Evolutionary conservation across 2,888 invertebrate genomes (phyloP).

Genomic region (Drosophila demipolita): DNA sequence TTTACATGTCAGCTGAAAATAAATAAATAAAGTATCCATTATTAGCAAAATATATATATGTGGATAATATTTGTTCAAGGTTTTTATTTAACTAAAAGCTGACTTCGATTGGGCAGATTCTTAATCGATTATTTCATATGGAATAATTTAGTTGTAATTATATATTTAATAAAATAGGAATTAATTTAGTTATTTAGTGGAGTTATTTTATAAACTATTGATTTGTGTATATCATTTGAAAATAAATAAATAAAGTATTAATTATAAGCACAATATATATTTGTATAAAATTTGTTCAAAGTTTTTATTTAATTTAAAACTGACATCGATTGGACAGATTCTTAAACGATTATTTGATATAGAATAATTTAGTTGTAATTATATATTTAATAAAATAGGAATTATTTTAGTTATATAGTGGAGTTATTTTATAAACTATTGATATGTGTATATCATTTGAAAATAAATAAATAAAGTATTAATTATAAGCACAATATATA

Average conservation of each 20-base stretch:
- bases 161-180: background rate
- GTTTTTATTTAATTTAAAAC: background rate
- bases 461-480: conserved; percentile 14
- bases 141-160: background rate
- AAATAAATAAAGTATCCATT: background rate
- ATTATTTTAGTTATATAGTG: no score
- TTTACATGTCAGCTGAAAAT: conserved; percentile 20
- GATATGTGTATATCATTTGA: background rate
- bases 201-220: conserved; percentile 26
- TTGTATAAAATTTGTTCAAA: background rate
- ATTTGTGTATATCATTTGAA: conserved; percentile 13
- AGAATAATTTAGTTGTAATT: no score
- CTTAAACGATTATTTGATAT: no score
- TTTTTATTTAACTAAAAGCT: background rate
- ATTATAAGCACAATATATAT: background rate
- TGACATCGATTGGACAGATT: no score
- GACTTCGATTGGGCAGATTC: no score
- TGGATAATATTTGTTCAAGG: background rate
- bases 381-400: no score
- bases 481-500: background rate
- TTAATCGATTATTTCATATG: no score
- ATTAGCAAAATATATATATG: background rate
- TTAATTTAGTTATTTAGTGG: background rate
- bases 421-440: background rate
- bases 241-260: conserved; percentile 3